Evolutionary conservation across 2,888 invertebrate species (phyloP).

Genomic region (Crepidodera aurea): DNA sequence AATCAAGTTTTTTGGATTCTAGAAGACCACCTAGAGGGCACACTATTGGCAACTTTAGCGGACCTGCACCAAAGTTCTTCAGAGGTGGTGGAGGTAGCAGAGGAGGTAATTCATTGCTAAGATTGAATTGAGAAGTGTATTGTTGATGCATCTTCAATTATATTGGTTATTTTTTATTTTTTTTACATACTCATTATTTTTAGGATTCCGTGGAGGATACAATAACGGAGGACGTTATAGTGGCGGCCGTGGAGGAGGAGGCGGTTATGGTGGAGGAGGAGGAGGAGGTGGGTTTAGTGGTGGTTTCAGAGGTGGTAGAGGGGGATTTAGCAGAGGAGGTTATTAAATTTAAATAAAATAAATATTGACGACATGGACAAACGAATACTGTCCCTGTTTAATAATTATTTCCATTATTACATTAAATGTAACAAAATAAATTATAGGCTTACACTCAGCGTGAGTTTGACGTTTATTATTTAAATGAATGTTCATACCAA

Average conservation of each 20-base stretch:
- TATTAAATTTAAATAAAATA: constrained; percentile 32
- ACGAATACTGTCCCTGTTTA: no score
- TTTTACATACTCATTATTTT: constrained; percentile 12
- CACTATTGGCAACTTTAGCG: constrained; percentile 53
- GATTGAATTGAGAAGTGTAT: no score
- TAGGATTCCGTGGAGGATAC: constrained; percentile 35
- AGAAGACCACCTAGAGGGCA: constrained; percentile 65
- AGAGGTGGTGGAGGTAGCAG: constrained; percentile 47
- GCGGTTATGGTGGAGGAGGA: constrained; percentile 41
- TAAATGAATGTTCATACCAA: no score
- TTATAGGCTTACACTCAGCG: no score
- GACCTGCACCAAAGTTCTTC: constrained; percentile 60
- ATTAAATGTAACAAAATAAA: no score
- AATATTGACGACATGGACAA: background rate
- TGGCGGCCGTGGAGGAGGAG: constrained; percentile 28
- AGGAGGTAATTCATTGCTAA: constrained; percentile 6
- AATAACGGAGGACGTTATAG: constrained; percentile 32
- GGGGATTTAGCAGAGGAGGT: constrained; percentile 42
- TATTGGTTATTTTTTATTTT: background rate
- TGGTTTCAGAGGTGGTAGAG: constrained; percentile 36
- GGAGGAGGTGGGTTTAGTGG: constrained; percentile 33
- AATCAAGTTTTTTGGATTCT: constrained; percentile 63
- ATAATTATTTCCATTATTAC: no score
- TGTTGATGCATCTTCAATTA: background rate
- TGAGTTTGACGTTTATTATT: no score